A percentile compares a stretch with the other conserved stretches of the same genome.
Conservation (phyloP, 2,797 vertebrate species). For the Otolemur crassicaudatus region DNA sequence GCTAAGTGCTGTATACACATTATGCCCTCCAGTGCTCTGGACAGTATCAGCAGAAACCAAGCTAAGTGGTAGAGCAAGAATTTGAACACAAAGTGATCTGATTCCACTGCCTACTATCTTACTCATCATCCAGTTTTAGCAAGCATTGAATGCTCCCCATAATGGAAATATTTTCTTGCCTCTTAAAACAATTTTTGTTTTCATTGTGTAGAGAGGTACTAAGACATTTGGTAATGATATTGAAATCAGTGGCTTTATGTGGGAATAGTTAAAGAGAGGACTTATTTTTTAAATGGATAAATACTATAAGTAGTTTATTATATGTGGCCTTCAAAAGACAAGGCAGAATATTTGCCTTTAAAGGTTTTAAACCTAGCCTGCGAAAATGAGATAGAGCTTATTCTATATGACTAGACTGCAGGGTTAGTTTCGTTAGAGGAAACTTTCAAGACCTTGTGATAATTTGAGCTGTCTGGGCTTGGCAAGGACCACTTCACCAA, state of each 20-base stretch:
- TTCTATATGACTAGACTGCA: neutral
- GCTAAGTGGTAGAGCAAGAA: neutral
- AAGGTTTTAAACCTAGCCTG: neutral
- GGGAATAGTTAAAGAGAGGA: neutral
- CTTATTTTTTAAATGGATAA: neutral
- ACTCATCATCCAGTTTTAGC: neutral
- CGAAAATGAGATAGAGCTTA: neutral
- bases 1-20: neutral
- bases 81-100: neutral
- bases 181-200: neutral
- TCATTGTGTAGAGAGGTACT: neutral
- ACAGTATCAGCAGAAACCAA: neutral
- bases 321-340: neutral
- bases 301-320: neutral
- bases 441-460: neutral
- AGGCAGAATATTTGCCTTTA: neutral
- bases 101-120: neutral
- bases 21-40: neutral
- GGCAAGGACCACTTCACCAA: fast-evolving
- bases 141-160: neutral
- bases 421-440: neutral
- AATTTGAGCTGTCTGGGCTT: neutral
- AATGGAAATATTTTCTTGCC: neutral
- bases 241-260: neutral
- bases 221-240: neutral